These are phyloP conservation scores for Syrista parreyssii DNA, from an alignment of 2,888 invertebrate species.

Conservation along the genomic window DNA sequence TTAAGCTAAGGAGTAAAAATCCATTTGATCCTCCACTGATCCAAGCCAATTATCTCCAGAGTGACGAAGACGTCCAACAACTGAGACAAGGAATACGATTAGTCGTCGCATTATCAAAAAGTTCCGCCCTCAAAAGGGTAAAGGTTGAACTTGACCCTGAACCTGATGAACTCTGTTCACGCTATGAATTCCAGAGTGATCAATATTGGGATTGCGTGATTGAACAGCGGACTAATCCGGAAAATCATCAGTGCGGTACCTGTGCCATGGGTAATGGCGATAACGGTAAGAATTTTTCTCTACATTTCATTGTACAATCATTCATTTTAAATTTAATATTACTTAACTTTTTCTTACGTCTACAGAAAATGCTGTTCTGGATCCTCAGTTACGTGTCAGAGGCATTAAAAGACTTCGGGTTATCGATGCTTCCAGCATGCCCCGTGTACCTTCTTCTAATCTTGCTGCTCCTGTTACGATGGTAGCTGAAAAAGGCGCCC, in stretches of 20 bases:
- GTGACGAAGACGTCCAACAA: conserved; percentile 1
- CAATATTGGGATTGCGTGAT: conserved; percentile 13
- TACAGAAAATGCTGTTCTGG: background rate
- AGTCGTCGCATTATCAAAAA: background rate
- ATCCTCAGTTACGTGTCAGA: background rate
- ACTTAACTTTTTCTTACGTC: background rate
- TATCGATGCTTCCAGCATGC: background rate
- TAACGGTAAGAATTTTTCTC: background rate
- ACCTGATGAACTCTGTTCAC: conserved; percentile 6
- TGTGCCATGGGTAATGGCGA: conserved; percentile 6
- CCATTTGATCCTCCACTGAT: background rate
- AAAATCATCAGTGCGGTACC: conserved; percentile 7
- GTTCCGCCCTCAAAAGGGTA: background rate
- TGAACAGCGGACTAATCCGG: conserved; percentile 5
- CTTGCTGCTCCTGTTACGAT: conserved; percentile 1
- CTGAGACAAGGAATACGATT: conserved; percentile 1
- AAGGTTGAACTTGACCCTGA: background rate
- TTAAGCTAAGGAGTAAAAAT: conserved; percentile 1
- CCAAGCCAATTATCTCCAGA: background rate
- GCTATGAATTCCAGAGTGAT: conserved; percentile 1
- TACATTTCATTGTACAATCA: background rate
- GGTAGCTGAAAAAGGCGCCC: background rate
- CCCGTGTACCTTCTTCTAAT: background rate
- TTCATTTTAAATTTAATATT: background rate
- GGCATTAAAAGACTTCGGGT: background rate